These are phyloP conservation scores for Psilopogon haemacephalus DNA, from an alignment of 2,113 vertebrate species.

Conservation along the genomic window DNA sequence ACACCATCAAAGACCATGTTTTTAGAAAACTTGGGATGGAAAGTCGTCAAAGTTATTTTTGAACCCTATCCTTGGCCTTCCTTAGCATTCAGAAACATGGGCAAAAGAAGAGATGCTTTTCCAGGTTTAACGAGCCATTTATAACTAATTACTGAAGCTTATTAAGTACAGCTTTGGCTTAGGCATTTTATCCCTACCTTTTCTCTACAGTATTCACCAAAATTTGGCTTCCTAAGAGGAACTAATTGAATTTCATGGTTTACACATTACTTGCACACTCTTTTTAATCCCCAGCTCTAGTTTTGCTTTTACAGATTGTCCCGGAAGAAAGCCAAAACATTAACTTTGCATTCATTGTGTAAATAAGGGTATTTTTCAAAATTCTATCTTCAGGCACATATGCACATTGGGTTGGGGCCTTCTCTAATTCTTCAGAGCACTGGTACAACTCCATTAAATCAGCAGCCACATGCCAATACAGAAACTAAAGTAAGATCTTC, in stretches of 20 bases:
- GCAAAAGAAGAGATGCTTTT: slow-evolving; percentile 8
- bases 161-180: slow-evolving; percentile 69
- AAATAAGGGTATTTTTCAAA: slow-evolving; percentile 43
- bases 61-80: slow-evolving; percentile 24
- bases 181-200: slow-evolving; percentile 70
- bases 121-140: slow-evolving; percentile 63
- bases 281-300: slow-evolving; percentile 67
- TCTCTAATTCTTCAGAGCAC: not conserved
- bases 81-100: not conserved
- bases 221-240: slow-evolving; percentile 73
- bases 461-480: not conserved
- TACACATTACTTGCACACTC: slow-evolving; percentile 66
- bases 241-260: slow-evolving; percentile 77
- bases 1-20: not conserved
- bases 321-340: slow-evolving; percentile 71
- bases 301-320: slow-evolving; percentile 56
- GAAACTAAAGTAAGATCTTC: not conserved
- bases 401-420: not conserved
- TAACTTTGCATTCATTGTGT: slow-evolving; percentile 45
- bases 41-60: not conserved
- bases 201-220: slow-evolving; percentile 74
- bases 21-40: not conserved
- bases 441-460: slow-evolving; percentile 25
- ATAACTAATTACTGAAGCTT: slow-evolving; percentile 71
- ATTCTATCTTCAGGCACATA: slow-evolving; percentile 56